Base-by-base conservation (phyloP, 2,888 invertebrate genomes). In the Agonopterix subpropinquella region DNA sequence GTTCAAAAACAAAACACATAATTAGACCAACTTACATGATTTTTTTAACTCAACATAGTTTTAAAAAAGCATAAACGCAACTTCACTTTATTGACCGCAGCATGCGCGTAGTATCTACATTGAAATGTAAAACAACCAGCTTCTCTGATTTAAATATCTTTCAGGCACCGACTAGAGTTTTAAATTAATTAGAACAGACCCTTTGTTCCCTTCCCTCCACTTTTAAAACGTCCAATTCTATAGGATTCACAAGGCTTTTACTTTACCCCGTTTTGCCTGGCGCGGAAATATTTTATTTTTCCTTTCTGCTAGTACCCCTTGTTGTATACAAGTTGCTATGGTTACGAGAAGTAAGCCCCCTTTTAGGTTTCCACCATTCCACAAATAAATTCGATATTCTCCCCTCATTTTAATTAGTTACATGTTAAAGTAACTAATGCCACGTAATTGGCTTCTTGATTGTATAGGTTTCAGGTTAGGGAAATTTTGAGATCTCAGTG, bases 311-410 rank as follows among this genome's bases (percentile, higher is more conserved):
- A 39, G 8, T 1, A 11, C 42, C 8, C 61, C 62, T 64, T 67
- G 67, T 67, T 67, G 61, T 61, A 45, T 47, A 8, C 15, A 11
- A 4, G 62, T 64, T 46, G 55, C 56, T 53, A 60, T 63, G 55
- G 61, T 35, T 50, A 65, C 62, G 46, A 47, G 47, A 50, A 55
- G 53, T 52, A 51, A 53, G 47, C 55, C 57, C 54, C 48, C 28
- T 44, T 43, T 36, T 43, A 42, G 39, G 37, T 13, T 49, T 47
- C 45, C 47, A 37, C 37, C 9, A 37, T 18, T 18, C n/a, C 45
- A 43, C 41, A 49, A 48, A 51, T 51, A 28, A 46, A 49, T 45
- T 52, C 8, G 15, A 50, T 42, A 47, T 55, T 52, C 50, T 37
- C 49, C 48, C 41, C 15, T 11, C 3, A n/a, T n/a, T 15, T 13